Evolutionary conservation across 2,797 vertebrate species (phyloP), one percentile per base, ranked within the genome.

Genomic region (Alouatta caraya): DNA sequence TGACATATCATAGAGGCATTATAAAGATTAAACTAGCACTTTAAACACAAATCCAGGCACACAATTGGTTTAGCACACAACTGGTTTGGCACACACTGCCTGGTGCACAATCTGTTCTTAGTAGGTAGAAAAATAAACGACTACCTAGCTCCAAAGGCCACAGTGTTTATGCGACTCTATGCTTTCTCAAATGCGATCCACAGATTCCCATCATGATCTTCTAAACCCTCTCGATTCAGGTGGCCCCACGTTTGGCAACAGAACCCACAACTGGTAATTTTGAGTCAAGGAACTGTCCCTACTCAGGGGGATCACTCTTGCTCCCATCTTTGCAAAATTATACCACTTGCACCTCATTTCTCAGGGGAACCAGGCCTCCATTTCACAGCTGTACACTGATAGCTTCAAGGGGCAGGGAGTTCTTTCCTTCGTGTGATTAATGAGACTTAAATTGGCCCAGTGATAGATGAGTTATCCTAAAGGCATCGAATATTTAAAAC

Each of bases 401-500:
- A 96, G 92, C 88, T 96, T 88, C 72, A 82, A 96, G 73, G 85
- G 97, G 85, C 87, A 97, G 39, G 55, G 44, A 97, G 46, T 44
- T 83, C 94, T 94, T 82, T 80, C 67, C 75, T 94, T 94, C 73
- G 50, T 0, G 9, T 95, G 86, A 97, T 97, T 96, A 97, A 97
- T 96, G 86, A 94, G 97, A 98, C 96, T 98, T 97, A 97, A 97
- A 97, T 83, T 97, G 91, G 85, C 64, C 64, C 93, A 61, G 84
- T 97, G 96, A 97, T 78, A 96, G 82, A 98, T 97, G 96, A 98
- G 55, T 97, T 97, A 95, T 97, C 96, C 95, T 97, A 95, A 97
- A 97, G 84, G 91, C 80, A 80, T 90, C 37, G 2, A 84, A 82
- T 96, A 93, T 97, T 98, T 98, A 92, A 97, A 95, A 97, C 73